A percentile compares a stretch with the other conserved stretches of the same genome.
Evolutionary conservation across 2,888 invertebrate species (phyloP).

Genomic region (Cyclophora albipunctata): DNA sequence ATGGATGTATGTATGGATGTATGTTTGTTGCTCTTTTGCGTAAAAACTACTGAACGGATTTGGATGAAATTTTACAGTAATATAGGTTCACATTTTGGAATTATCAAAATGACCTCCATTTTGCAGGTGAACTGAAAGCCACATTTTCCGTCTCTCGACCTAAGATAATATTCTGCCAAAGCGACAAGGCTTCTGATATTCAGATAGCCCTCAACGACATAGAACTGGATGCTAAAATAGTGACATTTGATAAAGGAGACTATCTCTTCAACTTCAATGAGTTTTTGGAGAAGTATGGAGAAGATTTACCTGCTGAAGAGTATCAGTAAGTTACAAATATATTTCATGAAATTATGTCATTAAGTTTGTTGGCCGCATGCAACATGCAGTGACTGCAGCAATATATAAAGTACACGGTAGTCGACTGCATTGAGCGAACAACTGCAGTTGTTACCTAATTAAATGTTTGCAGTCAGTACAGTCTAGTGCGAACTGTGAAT

Average conservation of each 20-base stretch:
- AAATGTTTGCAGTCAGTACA: too few species aligned
- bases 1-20: too few species aligned
- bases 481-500: too few species aligned
- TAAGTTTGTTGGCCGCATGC: background rate
- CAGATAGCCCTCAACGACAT: conserved; percentile 33
- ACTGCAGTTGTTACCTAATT: too few species aligned
- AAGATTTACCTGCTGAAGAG: conserved; percentile 21
- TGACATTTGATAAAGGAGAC: conserved; percentile 45
- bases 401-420: too few species aligned
- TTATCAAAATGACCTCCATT: too few species aligned
- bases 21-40: too few species aligned
- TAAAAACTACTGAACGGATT: too few species aligned
- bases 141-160: conserved; percentile 37
- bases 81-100: too few species aligned
- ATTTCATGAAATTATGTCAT: background rate
- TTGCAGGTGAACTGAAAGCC: conserved; percentile 38
- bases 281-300: conserved; percentile 28
- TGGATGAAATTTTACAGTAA: too few species aligned
- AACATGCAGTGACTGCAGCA: too few species aligned
- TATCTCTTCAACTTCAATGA: conserved; percentile 26
- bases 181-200: conserved; percentile 37
- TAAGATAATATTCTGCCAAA: conserved; percentile 51
- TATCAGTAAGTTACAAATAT: conserved; percentile 27
- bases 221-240: conserved; percentile 31
- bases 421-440: too few species aligned